These are phyloP conservation scores for Salvelinus alpinus DNA, from an alignment of 2,113 vertebrate genomes.

Conservation along the genomic window DNA sequence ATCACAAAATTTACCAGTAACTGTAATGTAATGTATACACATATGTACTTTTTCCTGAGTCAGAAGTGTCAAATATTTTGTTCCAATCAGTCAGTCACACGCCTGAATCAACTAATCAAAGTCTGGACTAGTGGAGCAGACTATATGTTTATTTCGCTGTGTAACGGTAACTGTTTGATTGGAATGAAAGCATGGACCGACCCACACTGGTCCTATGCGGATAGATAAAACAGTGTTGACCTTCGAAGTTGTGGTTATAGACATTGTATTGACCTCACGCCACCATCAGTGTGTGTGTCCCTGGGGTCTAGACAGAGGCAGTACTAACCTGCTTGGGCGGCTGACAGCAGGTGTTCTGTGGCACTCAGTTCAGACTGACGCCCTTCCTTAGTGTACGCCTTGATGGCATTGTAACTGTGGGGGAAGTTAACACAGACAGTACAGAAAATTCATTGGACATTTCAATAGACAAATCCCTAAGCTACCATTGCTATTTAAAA, in stretches of 20 bases:
- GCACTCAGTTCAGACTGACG: constrained; percentile 74
- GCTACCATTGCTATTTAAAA: background rate
- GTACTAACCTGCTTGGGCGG: constrained; percentile 83
- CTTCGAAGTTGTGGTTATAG: background rate
- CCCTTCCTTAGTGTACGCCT: constrained; percentile 83
- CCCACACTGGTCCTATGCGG: no score
- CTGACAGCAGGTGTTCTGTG: constrained; percentile 80
- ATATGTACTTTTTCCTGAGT: background rate
- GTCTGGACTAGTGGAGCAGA: no score
- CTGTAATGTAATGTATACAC: no score
- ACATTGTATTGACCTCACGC: background rate
- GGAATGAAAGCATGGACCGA: no score
- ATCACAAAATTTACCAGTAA: background rate
- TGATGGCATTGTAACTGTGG: constrained; percentile 85
- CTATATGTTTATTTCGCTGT: no score
- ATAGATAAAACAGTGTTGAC: background rate
- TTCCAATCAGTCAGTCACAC: no score
- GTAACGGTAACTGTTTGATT: no score
- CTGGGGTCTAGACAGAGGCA: constrained; percentile 15
- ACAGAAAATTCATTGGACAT: background rate
- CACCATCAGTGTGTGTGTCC: background rate
- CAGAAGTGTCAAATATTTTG: background rate
- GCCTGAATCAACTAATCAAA: no score
- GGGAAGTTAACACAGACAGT: background rate
- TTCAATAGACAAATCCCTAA: background rate